phyloP scores from a whole-genome alignment of 2,888 invertebrate genomes.

The Netelia fuscicornis region DNA sequence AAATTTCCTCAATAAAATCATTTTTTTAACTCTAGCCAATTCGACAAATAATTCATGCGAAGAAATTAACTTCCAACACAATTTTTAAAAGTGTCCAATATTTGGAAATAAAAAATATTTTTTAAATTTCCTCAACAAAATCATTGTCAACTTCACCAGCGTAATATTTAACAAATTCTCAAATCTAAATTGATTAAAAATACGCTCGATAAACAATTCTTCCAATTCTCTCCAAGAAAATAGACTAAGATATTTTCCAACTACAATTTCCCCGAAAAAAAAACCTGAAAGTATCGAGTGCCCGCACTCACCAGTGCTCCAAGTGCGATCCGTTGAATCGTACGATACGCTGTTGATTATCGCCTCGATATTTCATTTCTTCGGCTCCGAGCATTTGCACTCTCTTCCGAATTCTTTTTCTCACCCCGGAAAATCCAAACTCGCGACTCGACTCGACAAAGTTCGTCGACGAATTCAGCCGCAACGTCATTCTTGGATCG shows the following conservation, averaged over 20 bases:
- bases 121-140: no score
- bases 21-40: no score
- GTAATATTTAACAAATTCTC: not conserved
- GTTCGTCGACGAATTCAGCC: not conserved
- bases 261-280: not conserved
- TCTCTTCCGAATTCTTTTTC: constrained; percentile 54
- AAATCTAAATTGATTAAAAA: constrained; percentile 4
- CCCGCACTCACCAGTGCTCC: constrained; percentile 62
- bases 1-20: no score
- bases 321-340: constrained; percentile 66
- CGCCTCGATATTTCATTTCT: constrained; percentile 69
- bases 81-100: no score
- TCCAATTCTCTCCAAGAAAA: no score
- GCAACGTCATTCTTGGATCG: constrained; percentile 37
- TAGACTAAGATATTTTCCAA: no score
- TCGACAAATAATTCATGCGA: no score
- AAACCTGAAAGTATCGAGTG: no score
- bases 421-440: not conserved
- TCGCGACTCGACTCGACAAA: constrained; percentile 9
- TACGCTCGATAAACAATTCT: not conserved
- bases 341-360: constrained; percentile 70
- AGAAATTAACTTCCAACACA: no score
- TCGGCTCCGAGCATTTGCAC: constrained; percentile 69
- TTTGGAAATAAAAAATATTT: no score
- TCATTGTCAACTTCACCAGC: no score